Evolutionary conservation across 2,113 vertebrate genomes (phyloP), one percentile per base, ranked within the genome.

Genomic region (Silurus asotus): DNA sequence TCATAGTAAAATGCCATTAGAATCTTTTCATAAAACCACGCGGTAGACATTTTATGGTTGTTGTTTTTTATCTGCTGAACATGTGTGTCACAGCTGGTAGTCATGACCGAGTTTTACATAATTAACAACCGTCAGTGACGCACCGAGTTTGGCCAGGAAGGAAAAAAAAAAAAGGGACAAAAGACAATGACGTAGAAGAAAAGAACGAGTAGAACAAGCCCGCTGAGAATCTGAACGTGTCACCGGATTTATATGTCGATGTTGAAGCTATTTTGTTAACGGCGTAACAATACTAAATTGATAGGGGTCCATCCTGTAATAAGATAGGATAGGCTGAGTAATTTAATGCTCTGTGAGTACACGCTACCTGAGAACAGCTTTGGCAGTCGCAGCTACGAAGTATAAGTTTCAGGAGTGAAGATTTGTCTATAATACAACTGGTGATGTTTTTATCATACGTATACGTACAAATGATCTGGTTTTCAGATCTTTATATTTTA

Each of bases 301-400:
- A 72, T 56, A 81, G 64, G 74, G 89, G 59, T 86, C 86, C 0
- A 8, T 59, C 83, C 83, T 87, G 61, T 90, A 92, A 87, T 89
- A 83, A 88, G 90, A 86, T 86, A 83, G 92, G 92, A 87, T 64
- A 89, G 85, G 83, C 89, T 79, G 74, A 85, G 92, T 89, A 94
- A 94, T 83, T 86, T 65, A 88, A 94, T 75, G 89, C 91, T 80
- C 17, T 15, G 49, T 78, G 81, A 84, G 88, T 51, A 89, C 91
- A 84, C 86, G 80, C 83, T 59, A 78, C 58, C 62, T 69, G 65
- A 25, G 48, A 82, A 23, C 62, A 79, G 48, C 61, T 25, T 45
- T 67, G 62, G 4, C 11, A 82, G 23, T 25, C 28, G 4, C 77
- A 82, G n/a, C 45, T 82, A 82, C 37, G 67, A 14, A 19, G 7